phyloP scores from a whole-genome alignment of 2,113 vertebrate species.

The Mesocricetus auratus region DNA sequence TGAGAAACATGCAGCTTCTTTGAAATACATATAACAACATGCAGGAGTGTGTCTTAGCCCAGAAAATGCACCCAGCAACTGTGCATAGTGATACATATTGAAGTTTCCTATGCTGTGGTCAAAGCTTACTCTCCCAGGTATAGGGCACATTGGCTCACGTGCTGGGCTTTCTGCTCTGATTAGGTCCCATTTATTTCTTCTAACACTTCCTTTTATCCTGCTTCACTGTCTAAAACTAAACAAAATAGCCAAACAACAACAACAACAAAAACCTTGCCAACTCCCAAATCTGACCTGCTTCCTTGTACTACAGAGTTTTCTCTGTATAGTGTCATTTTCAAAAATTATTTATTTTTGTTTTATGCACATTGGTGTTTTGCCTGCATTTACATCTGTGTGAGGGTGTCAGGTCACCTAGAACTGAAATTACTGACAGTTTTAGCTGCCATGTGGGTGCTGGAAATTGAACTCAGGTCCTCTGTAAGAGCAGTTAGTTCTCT shows the following conservation, averaged over 20 bases:
- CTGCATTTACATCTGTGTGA: too few relatives aligned
- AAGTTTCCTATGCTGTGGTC: fast-evolving
- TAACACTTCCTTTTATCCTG: not conserved
- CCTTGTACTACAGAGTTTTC: not conserved
- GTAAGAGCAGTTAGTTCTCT: too few relatives aligned
- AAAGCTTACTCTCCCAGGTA: not conserved
- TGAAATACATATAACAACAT: not conserved
- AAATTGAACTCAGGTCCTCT: too few relatives aligned
- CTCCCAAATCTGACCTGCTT: not conserved
- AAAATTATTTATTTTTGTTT: too few relatives aligned
- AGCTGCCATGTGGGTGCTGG: too few relatives aligned
- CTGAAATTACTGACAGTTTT: too few relatives aligned
- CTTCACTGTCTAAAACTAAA: not conserved
- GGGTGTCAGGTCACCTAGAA: too few relatives aligned
- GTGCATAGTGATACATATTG: not conserved
- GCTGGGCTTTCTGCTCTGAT: not conserved
- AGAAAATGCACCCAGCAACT: too few relatives aligned
- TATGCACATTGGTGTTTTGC: too few relatives aligned
- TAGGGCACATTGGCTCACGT: not conserved
- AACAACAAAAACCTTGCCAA: not conserved
- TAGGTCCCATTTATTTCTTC: not conserved
- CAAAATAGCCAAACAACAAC: not conserved
- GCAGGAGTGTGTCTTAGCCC: not conserved
- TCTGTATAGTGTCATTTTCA: not conserved
- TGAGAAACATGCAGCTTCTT: not conserved